Percentiles rank a stretch among this genome's conserved stretches.
Conservation (phyloP, 2,888 invertebrate genomes). For the Pyrrhosoma nymphula region DNA sequence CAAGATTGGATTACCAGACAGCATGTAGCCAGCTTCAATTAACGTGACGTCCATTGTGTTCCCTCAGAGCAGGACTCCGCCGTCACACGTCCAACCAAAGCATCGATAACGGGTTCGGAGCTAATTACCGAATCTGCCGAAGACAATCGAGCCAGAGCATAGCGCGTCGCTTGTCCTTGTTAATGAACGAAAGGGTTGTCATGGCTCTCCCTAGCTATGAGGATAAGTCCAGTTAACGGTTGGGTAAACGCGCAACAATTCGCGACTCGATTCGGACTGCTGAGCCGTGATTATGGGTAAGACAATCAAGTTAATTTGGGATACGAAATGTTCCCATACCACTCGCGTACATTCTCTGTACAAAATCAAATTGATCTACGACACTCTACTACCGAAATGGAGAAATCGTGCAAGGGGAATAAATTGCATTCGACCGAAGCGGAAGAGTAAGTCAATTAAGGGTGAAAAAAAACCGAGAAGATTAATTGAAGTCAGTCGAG, state of each 20-base stretch:
- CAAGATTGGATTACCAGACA: constrained; percentile 60
- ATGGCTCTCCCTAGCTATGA: not conserved
- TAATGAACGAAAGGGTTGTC: constrained; percentile 40
- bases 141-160: constrained; percentile 32
- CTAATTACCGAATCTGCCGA: constrained; percentile 52
- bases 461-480: not conserved
- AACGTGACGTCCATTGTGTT: constrained; percentile 55
- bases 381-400: not conserved
- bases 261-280: not conserved
- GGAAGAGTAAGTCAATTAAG: not conserved
- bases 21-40: constrained; percentile 61
- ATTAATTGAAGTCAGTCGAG: not conserved
- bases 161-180: constrained; percentile 39
- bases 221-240: not conserved
- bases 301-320: not conserved
- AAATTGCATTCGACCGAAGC: not conserved
- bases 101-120: constrained; percentile 49
- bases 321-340: not conserved
- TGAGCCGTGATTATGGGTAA: not conserved
- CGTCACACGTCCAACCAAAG: not conserved
- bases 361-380: not conserved
- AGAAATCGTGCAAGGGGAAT: not conserved
- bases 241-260: not conserved
- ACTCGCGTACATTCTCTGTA: not conserved
- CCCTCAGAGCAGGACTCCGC: not conserved